Conservation (phyloP, 2,888 invertebrate genomes). For the Cantharis rustica region DNA sequence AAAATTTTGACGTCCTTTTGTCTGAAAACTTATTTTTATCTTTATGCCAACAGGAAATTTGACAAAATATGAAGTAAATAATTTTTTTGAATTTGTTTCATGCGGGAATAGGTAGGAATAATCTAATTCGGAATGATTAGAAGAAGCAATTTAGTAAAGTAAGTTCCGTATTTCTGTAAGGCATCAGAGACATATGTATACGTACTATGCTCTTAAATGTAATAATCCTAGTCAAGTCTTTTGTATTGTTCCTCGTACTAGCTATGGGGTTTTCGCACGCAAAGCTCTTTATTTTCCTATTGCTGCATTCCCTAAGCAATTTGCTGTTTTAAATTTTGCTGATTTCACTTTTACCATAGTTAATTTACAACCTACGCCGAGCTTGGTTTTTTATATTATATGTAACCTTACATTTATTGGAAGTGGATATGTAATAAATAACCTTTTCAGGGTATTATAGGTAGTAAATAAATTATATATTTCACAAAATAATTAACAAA, state of each 20-base stretch:
- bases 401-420: background rate
- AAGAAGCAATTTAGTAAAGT: slow-evolving; percentile 12
- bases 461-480: background rate
- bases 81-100: background rate
- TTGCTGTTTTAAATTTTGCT: slow-evolving; percentile 31
- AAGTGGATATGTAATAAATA: background rate
- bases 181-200: slow-evolving; percentile 26
- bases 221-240: slow-evolving; percentile 52
- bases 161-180: slow-evolving; percentile 9
- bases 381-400: background rate
- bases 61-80: background rate
- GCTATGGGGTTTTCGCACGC: slow-evolving; percentile 47
- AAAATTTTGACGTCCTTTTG: too few relatives aligned
- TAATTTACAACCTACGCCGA: background rate
- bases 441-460: background rate
- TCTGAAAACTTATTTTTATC: too few relatives aligned
- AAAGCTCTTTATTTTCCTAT: slow-evolving; percentile 30
- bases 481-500: background rate
- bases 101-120: background rate
- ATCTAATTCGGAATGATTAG: background rate
- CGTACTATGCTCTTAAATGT: slow-evolving; percentile 45
- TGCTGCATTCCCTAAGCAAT: slow-evolving; percentile 30
- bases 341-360: slow-evolving; percentile 12
- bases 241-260: slow-evolving; percentile 45
- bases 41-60: background rate